Conservation (phyloP, 2,113 vertebrate genomes). For the Ceuthmochares aereus region DNA sequence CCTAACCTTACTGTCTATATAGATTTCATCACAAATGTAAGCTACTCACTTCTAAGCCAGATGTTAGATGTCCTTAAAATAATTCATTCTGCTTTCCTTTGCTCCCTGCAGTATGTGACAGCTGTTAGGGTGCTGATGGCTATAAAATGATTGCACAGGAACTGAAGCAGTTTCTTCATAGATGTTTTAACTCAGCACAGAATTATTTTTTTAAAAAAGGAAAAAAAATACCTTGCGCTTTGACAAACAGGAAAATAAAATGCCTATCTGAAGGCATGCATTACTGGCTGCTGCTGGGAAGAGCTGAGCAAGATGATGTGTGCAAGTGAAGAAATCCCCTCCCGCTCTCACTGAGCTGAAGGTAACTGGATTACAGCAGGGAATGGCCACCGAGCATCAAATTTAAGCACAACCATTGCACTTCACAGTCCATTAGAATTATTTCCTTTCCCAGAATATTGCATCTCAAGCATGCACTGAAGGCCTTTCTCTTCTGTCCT, state of each 20-base stretch:
- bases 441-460: not conserved
- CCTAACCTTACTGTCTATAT: not conserved
- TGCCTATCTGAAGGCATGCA: not conserved
- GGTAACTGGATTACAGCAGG: not conserved
- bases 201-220: not conserved
- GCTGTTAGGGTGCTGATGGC: not conserved
- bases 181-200: not conserved
- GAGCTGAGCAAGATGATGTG: not conserved
- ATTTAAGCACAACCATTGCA: not conserved
- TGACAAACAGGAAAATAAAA: not conserved
- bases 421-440: not conserved
- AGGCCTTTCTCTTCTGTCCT: not conserved
- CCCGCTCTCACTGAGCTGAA: rapidly evolving
- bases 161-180: not conserved
- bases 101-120: not conserved
- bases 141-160: not conserved
- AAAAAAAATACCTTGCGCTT: not conserved
- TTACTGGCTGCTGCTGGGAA: constrained; percentile 12
- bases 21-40: not conserved
- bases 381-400: not conserved
- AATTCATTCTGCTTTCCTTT: not conserved
- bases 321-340: not conserved
- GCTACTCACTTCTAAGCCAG: not conserved
- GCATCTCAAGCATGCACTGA: not conserved
- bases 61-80: not conserved